Percentiles rank a stretch among this genome's conserved stretches.
These are phyloP conservation scores for Acridotheres tristis DNA, from an alignment of 2,797 vertebrate genomes.

Conservation along the genomic window DNA sequence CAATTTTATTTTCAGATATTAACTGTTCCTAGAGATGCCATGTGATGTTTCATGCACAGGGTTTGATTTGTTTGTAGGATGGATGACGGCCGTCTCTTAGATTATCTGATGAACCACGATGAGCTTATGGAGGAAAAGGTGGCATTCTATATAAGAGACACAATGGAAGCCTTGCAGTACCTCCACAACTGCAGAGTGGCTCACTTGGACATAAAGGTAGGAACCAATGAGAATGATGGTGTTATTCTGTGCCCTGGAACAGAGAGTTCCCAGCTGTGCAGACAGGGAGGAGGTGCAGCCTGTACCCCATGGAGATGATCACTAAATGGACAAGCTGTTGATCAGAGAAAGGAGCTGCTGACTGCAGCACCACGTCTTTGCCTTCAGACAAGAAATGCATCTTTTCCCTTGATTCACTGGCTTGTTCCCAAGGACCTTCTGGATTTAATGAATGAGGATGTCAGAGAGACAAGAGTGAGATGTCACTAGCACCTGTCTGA, in stretches of 20 bases:
- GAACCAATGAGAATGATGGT: not conserved
- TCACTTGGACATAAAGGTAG: constrained; percentile 96
- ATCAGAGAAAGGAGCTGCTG: not conserved
- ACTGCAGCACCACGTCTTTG: not conserved
- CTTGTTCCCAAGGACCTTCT: not conserved
- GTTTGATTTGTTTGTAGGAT: constrained; percentile 78
- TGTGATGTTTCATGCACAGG: not conserved
- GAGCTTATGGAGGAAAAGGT: constrained; percentile 98
- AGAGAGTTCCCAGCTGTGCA: not conserved
- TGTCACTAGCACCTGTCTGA: not conserved
- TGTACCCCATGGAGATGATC: not conserved
- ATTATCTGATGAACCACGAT: constrained; percentile 93
- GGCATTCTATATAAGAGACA: constrained; percentile 92
- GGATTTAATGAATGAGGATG: not conserved
- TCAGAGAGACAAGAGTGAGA: not conserved
- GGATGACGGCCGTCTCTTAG: constrained; percentile 91
- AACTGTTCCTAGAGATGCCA: not conserved
- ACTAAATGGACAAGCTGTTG: not conserved
- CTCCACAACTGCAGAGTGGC: constrained; percentile 95
- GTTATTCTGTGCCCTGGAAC: not conserved
- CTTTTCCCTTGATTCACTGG: not conserved
- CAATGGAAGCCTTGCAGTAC: constrained; percentile 92
- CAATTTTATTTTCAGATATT: not conserved
- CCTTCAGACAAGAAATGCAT: not conserved
- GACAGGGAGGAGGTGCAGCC: not conserved